Evolutionary conservation across 2,113 vertebrate genomes (phyloP), one percentile per base, ranked within the genome.

Genomic region (Odontesthes bonariensis): DNA sequence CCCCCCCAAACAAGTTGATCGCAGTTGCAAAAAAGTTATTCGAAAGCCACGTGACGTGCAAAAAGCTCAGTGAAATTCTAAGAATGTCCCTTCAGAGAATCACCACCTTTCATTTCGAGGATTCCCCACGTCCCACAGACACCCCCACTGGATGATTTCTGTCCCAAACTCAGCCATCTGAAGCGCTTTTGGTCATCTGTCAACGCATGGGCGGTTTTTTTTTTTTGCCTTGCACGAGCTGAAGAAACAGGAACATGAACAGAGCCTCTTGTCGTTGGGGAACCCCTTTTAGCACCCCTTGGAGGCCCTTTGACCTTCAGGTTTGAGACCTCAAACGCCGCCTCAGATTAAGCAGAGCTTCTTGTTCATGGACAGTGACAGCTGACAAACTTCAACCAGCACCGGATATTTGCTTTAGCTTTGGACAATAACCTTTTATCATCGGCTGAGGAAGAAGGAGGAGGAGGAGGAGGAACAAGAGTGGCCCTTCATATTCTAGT

Each of bases 171-270:
- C 33, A 11, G 42, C 38, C 63, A 33, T 63, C 35, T 66, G 53
- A 86, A 52, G 49, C 33, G 47, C 14, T 35, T 69, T 77, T 1
- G 42, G 35, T 27, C 47, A 17, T 73, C 85, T 74, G 75, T 87
- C 84, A 84, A 33, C 80, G 66, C 79, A 22, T 3, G 6, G 52
- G 12, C 7, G 0, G n/a, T n/a, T n/a, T n/a, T n/a, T n/a, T n/a
- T n/a, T 53, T 68, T 75, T 32, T 58, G 52, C 67, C 69, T 20
- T 22, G 20, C 47, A 9, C 49, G 44, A 46, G 69, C 80, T 68
- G 79, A 69, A 16, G 75, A 54, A 77, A 72, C 51, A 76, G 58
- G 59, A 69, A 71, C 62, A 82, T 35, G 70, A 78, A 82, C 69
- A 38, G 75, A 75, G 56, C 20, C 76, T 73, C 49, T 5, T 66